phyloP scores from a whole-genome alignment of 2,888 invertebrate species.

The Nephrotoma appendiculata region DNA sequence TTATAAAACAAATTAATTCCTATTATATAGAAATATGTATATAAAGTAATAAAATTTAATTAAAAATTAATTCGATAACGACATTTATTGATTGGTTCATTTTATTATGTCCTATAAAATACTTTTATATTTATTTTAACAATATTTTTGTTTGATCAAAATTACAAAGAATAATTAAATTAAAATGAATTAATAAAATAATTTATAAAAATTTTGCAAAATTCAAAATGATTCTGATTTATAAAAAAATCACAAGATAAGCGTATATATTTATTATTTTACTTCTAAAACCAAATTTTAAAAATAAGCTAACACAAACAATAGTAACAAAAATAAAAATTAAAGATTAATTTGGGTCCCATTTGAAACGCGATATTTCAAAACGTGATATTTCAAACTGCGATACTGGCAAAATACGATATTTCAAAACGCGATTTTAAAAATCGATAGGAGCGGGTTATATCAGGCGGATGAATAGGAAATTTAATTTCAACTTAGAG shows the following conservation, averaged over 20 bases:
- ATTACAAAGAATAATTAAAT: neutral
- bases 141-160: neutral
- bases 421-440: too few species aligned
- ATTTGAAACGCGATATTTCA: too few species aligned
- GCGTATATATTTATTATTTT: neutral
- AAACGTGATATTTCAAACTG: too few species aligned
- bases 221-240: neutral
- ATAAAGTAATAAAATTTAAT: neutral
- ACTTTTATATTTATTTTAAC: neutral
- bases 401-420: too few species aligned
- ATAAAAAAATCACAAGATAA: neutral
- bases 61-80: neutral
- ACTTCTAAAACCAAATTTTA: neutral
- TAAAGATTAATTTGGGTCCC: too few species aligned
- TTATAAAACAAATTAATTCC: neutral
- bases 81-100: neutral
- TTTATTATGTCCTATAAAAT: neutral
- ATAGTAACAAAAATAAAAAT: neutral
- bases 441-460: too few species aligned
- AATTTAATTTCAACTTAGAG: too few species aligned
- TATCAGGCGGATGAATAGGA: too few species aligned
- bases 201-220: neutral
- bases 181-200: neutral
- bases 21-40: neutral
- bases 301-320: neutral